Base-by-base conservation (phyloP, 2,113 vertebrate genomes). In the Regulus satrapa region DNA sequence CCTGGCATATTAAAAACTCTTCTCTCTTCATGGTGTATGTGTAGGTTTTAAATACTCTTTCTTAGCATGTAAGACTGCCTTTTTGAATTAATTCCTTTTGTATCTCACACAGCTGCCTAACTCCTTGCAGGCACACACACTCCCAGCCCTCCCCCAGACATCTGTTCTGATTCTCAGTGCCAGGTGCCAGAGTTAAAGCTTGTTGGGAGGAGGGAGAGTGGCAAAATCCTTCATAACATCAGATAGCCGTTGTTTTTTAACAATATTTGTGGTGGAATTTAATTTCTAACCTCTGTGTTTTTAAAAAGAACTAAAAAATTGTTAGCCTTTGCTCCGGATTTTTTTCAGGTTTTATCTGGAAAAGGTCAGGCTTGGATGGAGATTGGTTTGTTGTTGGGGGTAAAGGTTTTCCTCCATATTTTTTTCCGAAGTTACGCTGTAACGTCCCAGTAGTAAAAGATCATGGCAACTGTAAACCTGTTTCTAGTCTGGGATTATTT, bases 121-220 rank as follows among this genome's bases (percentile, higher is more conserved):
- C 82, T 94, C 85, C 85, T 92, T 94, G 67, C 48, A 85, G 48
- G 45, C 78, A 61, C 58, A 34, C n/a, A n/a, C 0, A 7, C 29
- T 75, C 62, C 72, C 43, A 78, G 54, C 72, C 75, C 79, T 94
- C 92, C 85, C 45, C 46, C 72, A 80, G 75, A 83, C 68, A 90
- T 93, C 88, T 95, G 72, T 85, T 93, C 85, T 90, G 25, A 23
- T 71, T 88, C 78, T 88, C 28, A 34, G 41, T 78, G 93, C 54
- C 59, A 88, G 79, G 75, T 95, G 71, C 82, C 51, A 83, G 91
- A 85, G 78, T 75, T 78, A 54, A 69, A 79, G 71, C 46, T 88
- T 58, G 26, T 40, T 69, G n/a, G 46, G 46, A 89, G 66, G 74
- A 34, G 36, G 32, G 45, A 64, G 43, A 64, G 66, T 64, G 66